Conservation (phyloP, 2,888 invertebrate genomes). For the Drosophila neotestacea region DNA sequence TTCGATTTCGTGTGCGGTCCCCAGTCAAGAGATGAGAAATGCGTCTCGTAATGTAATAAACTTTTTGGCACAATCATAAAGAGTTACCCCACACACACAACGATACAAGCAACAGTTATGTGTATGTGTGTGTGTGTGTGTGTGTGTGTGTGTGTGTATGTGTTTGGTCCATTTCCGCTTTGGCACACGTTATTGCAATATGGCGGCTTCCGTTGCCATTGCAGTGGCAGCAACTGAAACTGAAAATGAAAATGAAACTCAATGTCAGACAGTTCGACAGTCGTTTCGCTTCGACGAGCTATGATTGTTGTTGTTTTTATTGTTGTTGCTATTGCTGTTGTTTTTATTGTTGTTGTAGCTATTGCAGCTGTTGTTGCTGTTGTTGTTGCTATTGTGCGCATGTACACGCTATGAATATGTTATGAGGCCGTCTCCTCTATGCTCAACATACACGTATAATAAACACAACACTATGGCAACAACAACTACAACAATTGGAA, state of each 20-base stretch:
- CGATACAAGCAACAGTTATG: slow-evolving; percentile 61
- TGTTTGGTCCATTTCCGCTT: slow-evolving; percentile 67
- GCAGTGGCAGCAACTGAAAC: slow-evolving; percentile 40
- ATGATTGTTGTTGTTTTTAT: background rate
- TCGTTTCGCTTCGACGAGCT: slow-evolving; percentile 4
- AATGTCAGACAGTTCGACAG: slow-evolving; percentile 61
- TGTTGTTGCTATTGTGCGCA: slow-evolving; percentile 52
- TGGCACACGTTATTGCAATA: slow-evolving; percentile 77
- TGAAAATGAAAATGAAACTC: slow-evolving; percentile 23
- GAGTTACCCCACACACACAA: slow-evolving; percentile 46
- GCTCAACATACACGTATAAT: slow-evolving; percentile 52
- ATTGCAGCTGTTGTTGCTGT: background rate
- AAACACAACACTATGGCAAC: slow-evolving; percentile 49
- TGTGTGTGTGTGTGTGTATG: slow-evolving; percentile 25
- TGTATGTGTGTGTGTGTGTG: no score
- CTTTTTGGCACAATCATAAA: slow-evolving; percentile 66
- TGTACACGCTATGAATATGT: slow-evolving; percentile 76
- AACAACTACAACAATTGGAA: slow-evolving; percentile 21
- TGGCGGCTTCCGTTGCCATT: slow-evolving; percentile 74
- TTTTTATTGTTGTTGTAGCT: slow-evolving; percentile 30
- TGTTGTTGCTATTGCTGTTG: slow-evolving; percentile 5
- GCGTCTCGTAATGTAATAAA: slow-evolving; percentile 64
- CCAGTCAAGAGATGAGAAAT: slow-evolving; percentile 52
- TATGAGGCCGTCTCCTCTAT: slow-evolving; percentile 57
- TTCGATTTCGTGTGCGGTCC: slow-evolving; percentile 62